These are phyloP conservation scores for Reticulitermes speratus DNA, from an alignment of 1,140 invertebrate genomes.

Conservation along the genomic window DNA sequence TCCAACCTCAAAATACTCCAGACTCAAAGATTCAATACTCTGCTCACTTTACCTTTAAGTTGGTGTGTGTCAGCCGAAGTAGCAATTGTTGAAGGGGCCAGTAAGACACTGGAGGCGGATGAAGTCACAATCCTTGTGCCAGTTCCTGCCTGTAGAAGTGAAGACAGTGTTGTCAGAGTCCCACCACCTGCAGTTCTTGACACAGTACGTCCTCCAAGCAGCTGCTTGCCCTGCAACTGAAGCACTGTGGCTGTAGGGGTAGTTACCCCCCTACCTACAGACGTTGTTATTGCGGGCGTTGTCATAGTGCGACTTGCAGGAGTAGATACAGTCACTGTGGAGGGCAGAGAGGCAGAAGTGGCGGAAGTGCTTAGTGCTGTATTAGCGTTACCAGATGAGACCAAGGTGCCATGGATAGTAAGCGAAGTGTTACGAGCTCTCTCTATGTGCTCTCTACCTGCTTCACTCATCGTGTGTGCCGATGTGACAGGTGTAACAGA, in stretches of 20 bases:
- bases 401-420: constrained; percentile 16
- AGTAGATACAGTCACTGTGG: neutral
- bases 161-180: constrained; percentile 39
- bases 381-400: neutral
- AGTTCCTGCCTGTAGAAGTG: constrained; percentile 43
- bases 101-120: constrained; percentile 41
- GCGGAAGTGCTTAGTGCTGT: neutral
- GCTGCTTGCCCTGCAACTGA: constrained; percentile 21
- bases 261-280: constrained; percentile 36
- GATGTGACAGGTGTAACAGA: neutral
- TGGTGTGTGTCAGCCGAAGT: constrained; percentile 36
- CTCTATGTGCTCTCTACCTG: neutral
- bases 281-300: neutral
- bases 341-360: constrained; percentile 24
- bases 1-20: too few relatives aligned
- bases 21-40: neutral
- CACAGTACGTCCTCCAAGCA: constrained; percentile 33
- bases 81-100: constrained; percentile 38
- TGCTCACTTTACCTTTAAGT: constrained; percentile 46
- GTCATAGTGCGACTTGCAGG: neutral
- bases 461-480: neutral
- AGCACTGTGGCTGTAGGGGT: constrained; percentile 38
- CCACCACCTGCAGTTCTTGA: constrained; percentile 37
- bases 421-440: neutral
- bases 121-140: constrained; percentile 37